Evolutionary conservation across 2,888 invertebrate genomes (phyloP).

Genomic region (Lutraria lutraria): DNA sequence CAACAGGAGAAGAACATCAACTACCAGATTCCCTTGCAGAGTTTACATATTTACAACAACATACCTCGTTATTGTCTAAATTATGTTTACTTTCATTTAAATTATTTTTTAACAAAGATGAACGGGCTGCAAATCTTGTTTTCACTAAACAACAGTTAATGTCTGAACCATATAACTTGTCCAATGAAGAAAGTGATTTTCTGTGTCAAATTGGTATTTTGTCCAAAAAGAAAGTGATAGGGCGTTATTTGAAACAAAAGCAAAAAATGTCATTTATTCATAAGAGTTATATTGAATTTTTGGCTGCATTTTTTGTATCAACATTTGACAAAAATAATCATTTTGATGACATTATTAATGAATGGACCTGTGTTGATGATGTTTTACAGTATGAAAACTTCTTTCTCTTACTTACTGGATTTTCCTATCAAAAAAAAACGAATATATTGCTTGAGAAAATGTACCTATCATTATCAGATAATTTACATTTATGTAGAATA

Average conservation of each 20-base stretch:
- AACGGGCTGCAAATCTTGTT: background rate
- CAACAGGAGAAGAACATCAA: background rate
- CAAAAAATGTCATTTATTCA: background rate
- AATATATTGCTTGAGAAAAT: background rate
- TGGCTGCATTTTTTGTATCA: background rate
- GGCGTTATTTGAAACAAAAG: background rate
- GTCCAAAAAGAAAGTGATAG: background rate
- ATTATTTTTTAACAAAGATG: background rate
- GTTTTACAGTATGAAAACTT: background rate
- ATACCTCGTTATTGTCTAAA: background rate
- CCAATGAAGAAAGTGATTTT: background rate
- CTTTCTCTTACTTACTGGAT: background rate
- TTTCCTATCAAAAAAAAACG: slow-evolving; percentile 1
- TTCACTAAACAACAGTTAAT: background rate
- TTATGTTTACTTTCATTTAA: slow-evolving; percentile 15
- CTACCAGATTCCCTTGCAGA: background rate
- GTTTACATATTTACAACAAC: background rate
- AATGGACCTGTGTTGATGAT: background rate
- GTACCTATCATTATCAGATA: background rate
- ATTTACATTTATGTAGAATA: background rate
- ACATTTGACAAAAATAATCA: background rate
- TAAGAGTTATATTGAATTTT: background rate
- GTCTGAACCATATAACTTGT: background rate
- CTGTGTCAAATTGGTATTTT: background rate
- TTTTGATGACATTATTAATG: background rate